Evolutionary conservation across 2,888 invertebrate species (phyloP), one percentile per base, ranked within the genome.

Genomic region (Brenthis ino): DNA sequence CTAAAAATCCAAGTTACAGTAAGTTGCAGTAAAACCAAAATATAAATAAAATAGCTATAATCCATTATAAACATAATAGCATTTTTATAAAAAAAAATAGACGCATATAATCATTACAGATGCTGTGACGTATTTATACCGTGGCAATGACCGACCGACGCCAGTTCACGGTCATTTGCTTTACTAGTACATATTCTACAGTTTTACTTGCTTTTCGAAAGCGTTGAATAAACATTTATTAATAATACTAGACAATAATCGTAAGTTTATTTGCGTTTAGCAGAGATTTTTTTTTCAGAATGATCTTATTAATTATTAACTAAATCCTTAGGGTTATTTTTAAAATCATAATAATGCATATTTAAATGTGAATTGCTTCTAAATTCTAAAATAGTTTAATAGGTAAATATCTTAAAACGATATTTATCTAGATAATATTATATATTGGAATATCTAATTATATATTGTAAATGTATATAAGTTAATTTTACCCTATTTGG

Each of bases 111-210:
- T 76, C 75, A 77, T 77, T 77, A 77, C 75, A 76, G 78, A 78
- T 77, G 75, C 75, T 85, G 85, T 87, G 88, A 88, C 85, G 88
- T 88, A 89, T 87, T 86, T 88, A 88, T 87, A 86, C 83, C 88
- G 88, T 89, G 91, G 91, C 91, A 91, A 91, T 91, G 91, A 91
- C 91, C 91, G 75, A 79, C 81, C 78, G 79, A 76, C 83, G 84
- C 79, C 85, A 85, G 91, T 91, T 91, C 91, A 91, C 81, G 91
- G 91, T 86, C 91, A 88, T 88, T 86, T 87, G 66, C 58, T 60
- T 47, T 60, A 60, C 50, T 50, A 28, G 50, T 48, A 60, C 58
- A 28, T 60, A 60, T 60, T 60, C 65, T 47, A 57, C 50, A 63
- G 58, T 28, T 60, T 60, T 50, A 48, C 58, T 60, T n/a, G 58